Conservation (phyloP, 2,888 invertebrate species). For the Acronicta aceris region DNA sequence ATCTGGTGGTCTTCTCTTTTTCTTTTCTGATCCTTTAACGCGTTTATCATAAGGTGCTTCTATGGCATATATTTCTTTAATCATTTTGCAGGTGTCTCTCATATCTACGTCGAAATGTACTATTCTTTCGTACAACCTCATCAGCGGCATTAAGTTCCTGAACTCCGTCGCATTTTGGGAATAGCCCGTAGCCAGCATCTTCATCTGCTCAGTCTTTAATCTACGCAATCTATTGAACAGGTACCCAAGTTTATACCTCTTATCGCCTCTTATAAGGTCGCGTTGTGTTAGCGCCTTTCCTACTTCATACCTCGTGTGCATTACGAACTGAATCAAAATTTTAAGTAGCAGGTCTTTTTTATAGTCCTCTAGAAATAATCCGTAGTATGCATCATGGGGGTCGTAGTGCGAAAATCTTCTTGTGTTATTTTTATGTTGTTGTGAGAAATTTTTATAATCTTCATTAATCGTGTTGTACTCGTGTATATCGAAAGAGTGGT, state of each 20-base stretch:
- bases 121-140: slow-evolving; percentile 61
- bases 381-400: fast-evolving
- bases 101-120: slow-evolving; percentile 64
- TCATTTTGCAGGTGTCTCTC: slow-evolving; percentile 55
- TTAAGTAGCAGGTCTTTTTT: background rate
- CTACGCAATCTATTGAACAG: slow-evolving; percentile 67
- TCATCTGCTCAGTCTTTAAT: slow-evolving; percentile 60
- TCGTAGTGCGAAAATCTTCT: background rate
- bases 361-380: fast-evolving
- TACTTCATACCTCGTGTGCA: slow-evolving; percentile 63
- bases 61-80: slow-evolving; percentile 29
- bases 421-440: background rate
- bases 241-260: slow-evolving; percentile 67
- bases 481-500: slow-evolving; percentile 15
- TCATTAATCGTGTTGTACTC: slow-evolving; percentile 22
- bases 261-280: slow-evolving; percentile 47
- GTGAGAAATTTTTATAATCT: slow-evolving; percentile 10
- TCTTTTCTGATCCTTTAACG: too few species aligned
- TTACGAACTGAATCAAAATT: slow-evolving; percentile 50
- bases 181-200: slow-evolving; percentile 36
- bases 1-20: background rate
- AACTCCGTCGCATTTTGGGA: fast-evolving
- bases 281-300: slow-evolving; percentile 57
- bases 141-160: background rate
- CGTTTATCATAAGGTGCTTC: slow-evolving; percentile 1